Base-by-base conservation (phyloP, 2,113 vertebrate species). In the Apodemus sylvaticus region DNA sequence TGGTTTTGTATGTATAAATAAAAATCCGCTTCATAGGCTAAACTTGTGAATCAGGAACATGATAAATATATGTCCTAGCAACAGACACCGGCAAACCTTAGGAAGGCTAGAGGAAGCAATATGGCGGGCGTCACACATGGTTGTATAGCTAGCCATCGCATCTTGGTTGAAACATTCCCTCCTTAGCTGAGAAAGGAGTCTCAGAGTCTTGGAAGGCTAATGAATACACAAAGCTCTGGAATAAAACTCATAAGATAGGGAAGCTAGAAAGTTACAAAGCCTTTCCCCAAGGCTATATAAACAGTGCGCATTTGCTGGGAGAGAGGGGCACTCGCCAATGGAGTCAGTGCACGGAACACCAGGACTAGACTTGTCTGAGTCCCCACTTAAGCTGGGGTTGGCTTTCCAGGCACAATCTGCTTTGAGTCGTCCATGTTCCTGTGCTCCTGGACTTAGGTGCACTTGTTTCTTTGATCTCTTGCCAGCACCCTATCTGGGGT, bases 11-110 rank as follows among this genome's bases (percentile, higher is more conserved):
- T 87, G 53, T 87, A 36, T 31, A 90, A 85, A n/a, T 93, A 55
- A 74, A 91, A 82, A 73, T 48, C 73, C 3, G 74, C 1, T 0
- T 86, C 51, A n/a, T 10, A 55, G 58, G 51, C 22, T 34, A 22
- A 53, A 55, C 81, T 86, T 13, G 70, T 34, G 19, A 42, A 45
- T 66, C 68, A 60, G 26, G 48, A 17, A 77, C 90, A 53, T 89
- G 36, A 86, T 13, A 70, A 11, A 26, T 8, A 0, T 11, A 31
- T 11, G 2, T 71, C 26, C 68, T 55, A 45, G 26, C 24, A 85
- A 96, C 97, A 93, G 95, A 98, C 94, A 81, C 96, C 97, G 96
- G 96, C 96, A 98, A 98, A 97, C 74, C 97, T 95, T 93, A 98
- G 96, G 97, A 98, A 97, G 97, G 94, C 96, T 97, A 94, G 96